phyloP scores from a whole-genome alignment of 2,113 vertebrate genomes.

The Anthoscopus minutus region DNA sequence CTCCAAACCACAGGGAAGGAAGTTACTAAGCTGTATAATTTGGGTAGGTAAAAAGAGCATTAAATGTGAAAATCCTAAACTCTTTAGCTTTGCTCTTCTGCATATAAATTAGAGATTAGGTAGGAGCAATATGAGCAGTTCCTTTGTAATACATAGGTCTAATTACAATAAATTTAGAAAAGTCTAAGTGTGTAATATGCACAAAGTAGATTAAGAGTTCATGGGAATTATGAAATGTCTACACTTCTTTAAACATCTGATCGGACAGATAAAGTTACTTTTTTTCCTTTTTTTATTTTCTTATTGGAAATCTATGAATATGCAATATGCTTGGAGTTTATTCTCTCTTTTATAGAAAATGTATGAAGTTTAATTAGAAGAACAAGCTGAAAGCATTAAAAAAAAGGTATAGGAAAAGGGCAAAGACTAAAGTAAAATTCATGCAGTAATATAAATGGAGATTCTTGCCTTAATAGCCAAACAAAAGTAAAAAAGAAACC shows the following conservation, averaged over 20 bases:
- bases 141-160: conserved; percentile 53
- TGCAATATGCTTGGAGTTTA: background rate
- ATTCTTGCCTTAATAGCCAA: background rate
- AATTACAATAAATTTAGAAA: conserved; percentile 56
- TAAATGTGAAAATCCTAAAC: conserved; percentile 62
- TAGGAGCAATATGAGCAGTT: conserved; percentile 7
- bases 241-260: conserved; percentile 35
- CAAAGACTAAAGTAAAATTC: background rate
- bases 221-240: conserved; percentile 10
- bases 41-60: conserved; percentile 57
- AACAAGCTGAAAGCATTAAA: background rate
- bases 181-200: conserved; percentile 33
- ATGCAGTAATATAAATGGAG: background rate
- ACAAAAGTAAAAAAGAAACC: background rate
- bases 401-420: background rate
- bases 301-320: background rate
- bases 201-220: conserved; percentile 46
- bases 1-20: background rate
- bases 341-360: background rate
- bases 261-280: background rate
- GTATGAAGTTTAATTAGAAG: background rate
- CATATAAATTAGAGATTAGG: conserved; percentile 65
- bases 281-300: background rate
- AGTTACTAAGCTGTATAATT: conserved; percentile 39
- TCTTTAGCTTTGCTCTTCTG: conserved; percentile 46